A percentile compares a stretch with the other conserved stretches of the same genome.
These are phyloP conservation scores for Podarcis lilfordi DNA, from an alignment of 2,797 vertebrate genomes.

Conservation along the genomic window DNA sequence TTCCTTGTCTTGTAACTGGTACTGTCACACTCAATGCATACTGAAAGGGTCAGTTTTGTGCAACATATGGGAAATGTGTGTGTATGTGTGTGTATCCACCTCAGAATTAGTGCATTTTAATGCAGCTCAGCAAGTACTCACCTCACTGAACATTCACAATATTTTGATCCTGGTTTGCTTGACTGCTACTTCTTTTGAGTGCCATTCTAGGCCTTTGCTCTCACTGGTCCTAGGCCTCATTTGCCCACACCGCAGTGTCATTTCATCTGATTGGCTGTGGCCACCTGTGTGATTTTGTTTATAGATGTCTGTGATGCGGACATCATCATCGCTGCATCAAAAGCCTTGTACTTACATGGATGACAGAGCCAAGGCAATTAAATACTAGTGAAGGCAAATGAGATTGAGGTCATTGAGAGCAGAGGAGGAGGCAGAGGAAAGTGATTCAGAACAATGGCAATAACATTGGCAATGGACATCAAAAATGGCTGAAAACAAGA, in stretches of 20 bases:
- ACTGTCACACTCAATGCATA: background rate
- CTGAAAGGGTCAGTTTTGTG: background rate
- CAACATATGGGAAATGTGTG: background rate
- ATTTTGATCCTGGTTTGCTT: background rate
- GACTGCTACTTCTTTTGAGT: background rate
- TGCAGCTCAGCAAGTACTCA: background rate
- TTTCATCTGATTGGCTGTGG: background rate
- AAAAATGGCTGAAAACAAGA: background rate
- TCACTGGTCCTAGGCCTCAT: background rate
- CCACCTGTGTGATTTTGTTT: background rate
- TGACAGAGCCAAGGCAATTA: background rate
- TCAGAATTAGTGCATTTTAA: background rate
- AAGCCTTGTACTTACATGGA: background rate
- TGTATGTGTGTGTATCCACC: background rate
- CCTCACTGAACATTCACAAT: background rate
- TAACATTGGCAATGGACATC: too few relatives aligned
- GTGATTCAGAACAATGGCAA: background rate
- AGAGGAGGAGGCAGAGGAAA: background rate
- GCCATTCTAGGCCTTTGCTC: background rate
- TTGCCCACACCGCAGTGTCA: background rate
- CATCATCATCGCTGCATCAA: background rate
- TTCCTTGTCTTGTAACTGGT: background rate
- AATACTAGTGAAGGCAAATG: background rate
- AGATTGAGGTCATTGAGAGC: background rate
- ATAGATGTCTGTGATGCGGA: background rate